Conservation (phyloP, 2,888 invertebrate genomes). For the Acanthosoma haemorrhoidale region DNA sequence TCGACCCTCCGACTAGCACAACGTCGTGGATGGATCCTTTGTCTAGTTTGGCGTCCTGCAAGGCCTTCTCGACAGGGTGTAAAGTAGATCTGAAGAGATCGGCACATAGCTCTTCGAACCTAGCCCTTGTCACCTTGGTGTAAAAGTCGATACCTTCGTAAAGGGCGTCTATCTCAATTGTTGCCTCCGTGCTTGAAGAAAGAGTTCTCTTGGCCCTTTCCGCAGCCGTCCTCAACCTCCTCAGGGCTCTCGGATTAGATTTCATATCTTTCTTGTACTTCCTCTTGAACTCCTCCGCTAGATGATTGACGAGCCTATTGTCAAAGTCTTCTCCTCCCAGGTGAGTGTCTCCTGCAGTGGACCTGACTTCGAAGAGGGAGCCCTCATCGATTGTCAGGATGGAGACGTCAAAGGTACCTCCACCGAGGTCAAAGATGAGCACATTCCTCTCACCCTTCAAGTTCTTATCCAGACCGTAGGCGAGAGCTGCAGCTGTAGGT, state of each 20-base stretch:
- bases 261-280: conserved; percentile 51
- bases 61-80: conserved; percentile 69
- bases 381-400: conserved; percentile 66
- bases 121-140: conserved; percentile 67
- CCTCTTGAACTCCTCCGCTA: conserved; percentile 55
- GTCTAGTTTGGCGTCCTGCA: conserved; percentile 56
- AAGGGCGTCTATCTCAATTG: conserved; percentile 51
- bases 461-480: conserved; percentile 60
- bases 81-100: conserved; percentile 69
- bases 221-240: conserved; percentile 51
- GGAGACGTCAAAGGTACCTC: conserved; percentile 69
- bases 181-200: conserved; percentile 52
- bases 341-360: conserved; percentile 81
- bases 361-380: conserved; percentile 58
- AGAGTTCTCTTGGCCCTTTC: conserved; percentile 53
- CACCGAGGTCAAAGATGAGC: conserved; percentile 73
- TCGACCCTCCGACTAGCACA: conserved; percentile 49
- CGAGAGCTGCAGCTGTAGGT: conserved; percentile 81
- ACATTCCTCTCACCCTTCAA: conserved; percentile 66
- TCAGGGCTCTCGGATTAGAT: conserved; percentile 48
- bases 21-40: conserved; percentile 48
- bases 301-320: conserved; percentile 55
- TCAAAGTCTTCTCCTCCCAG: conserved; percentile 65
- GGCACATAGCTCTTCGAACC: conserved; percentile 86
- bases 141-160: conserved; percentile 54